Evolutionary conservation across 2,113 vertebrate genomes (phyloP).

Genomic region (Regulus satrapa): DNA sequence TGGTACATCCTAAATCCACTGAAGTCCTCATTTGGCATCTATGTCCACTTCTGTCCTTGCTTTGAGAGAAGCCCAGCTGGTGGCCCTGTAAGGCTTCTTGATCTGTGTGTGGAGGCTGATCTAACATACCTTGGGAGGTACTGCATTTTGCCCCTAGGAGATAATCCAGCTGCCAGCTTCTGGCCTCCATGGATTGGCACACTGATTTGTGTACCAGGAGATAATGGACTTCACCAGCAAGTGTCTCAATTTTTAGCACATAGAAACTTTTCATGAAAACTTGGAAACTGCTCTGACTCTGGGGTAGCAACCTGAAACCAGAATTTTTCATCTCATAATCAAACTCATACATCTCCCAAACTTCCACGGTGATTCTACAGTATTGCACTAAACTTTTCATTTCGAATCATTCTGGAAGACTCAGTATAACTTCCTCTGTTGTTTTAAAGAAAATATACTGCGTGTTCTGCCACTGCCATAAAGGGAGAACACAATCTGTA

Average conservation of each 20-base stretch:
- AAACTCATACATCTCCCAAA: neutral
- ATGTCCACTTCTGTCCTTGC: neutral
- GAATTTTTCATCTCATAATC: neutral
- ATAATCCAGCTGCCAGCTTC: neutral
- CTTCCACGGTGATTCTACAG: neutral
- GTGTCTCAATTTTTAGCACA: neutral
- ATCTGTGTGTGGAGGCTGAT: neutral
- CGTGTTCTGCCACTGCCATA: neutral
- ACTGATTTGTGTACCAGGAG: neutral
- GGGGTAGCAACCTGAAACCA: neutral
- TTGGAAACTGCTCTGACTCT: neutral
- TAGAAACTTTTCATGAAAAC: neutral
- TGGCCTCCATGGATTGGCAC: neutral
- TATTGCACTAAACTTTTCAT: neutral
- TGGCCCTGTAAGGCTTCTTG: neutral
- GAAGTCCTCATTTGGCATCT: neutral
- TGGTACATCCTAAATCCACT: neutral
- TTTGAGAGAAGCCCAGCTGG: neutral
- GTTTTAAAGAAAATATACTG: neutral
- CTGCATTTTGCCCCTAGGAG: neutral
- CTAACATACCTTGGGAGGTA: neutral
- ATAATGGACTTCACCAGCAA: neutral
- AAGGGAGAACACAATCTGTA: neutral
- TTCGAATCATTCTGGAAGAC: neutral
- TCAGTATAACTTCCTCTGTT: neutral